Evolutionary conservation across 2,888 invertebrate species (phyloP), one percentile per base, ranked within the genome.

Genomic region (Deroplatys truncata): DNA sequence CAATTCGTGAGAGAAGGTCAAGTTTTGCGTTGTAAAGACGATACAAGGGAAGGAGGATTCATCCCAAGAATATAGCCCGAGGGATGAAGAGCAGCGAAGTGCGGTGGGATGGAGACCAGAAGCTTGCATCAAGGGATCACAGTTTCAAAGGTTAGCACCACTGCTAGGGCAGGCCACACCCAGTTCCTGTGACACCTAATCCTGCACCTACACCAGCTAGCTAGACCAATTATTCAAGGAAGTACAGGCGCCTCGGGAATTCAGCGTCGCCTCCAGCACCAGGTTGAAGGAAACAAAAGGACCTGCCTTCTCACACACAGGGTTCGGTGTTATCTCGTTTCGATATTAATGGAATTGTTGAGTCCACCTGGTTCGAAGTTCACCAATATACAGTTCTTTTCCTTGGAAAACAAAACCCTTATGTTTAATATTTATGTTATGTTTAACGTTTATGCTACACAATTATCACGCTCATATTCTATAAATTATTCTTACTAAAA

Each of bases 41-140:
- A 72, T 87, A 87, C 87, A 87, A 83, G 82, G 35, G 87, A 87
- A 87, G 35, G 87, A 87, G 83, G 87, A 87, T 28, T 87, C 87
- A 87, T 87, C 72, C 87, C 82, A 35, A 82, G 87, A 87, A 87
- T 87, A 87, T 35, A 87, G 87, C 87, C 83, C 43, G 83, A 83
- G 87, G 87, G 87, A 87, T 87, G 87, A 82, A 87, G 87, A 82
- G 87, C 72, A 29, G 28, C 29, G 72, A 28, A 28, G 86, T 25
- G 29, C 82, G 82, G 25, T 28, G 86, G 72, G 25, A 83, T 82
- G 82, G 83, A 87, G 83, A 87, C 87, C 83, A 87, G 83, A 87
- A 82, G 87, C 83, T 82, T n/a, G 35, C 35, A 87, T 43, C 29
- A 83, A 82, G 83, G 87, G 87, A 87, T 87, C 87, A 87, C 82